phyloP scores from a whole-genome alignment of 2,113 vertebrate genomes.

The Boleophthalmus pectinirostris region DNA sequence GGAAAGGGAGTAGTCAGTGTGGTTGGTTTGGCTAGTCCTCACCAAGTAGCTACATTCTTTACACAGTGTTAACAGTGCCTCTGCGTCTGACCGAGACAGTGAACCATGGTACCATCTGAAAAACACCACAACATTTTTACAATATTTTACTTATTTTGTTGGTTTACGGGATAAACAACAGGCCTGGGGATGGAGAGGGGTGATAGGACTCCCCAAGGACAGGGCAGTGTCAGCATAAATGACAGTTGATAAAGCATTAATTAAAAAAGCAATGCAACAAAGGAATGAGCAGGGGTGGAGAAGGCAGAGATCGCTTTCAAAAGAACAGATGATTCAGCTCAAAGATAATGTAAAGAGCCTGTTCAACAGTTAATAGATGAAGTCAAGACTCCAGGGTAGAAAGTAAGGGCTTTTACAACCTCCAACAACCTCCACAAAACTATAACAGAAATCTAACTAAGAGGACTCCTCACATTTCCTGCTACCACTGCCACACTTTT shows the following conservation, averaged over 20 bases:
- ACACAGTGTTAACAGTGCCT: conserved; percentile 90
- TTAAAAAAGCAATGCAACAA: conserved; percentile 7
- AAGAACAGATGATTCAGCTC: not conserved
- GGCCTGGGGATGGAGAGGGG: not conserved
- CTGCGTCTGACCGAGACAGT: conserved; percentile 90
- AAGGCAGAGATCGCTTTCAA: not conserved
- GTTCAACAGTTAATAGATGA: not conserved
- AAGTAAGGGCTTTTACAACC: not conserved
- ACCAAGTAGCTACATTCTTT: conserved; percentile 98
- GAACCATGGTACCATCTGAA: conserved; percentile 95
- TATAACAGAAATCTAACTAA: too few relatives aligned
- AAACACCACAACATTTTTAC: not conserved
- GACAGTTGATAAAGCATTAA: conserved; percentile 4
- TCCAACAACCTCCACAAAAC: too few relatives aligned
- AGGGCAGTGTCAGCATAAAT: conserved; percentile 2
- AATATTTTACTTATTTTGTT: not conserved
- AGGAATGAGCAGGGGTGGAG: not conserved
- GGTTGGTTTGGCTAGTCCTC: conserved; percentile 91
- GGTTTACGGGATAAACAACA: not conserved
- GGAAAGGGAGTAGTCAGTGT: conserved; percentile 90
- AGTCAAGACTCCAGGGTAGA: not conserved
- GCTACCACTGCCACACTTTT: not conserved
- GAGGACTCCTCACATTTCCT: not conserved
- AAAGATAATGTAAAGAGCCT: not conserved
- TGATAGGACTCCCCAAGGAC: not conserved